Evolutionary conservation across 2,113 vertebrate species (phyloP), one percentile per base, ranked within the genome.

Genomic region (Psettodes erumei): DNA sequence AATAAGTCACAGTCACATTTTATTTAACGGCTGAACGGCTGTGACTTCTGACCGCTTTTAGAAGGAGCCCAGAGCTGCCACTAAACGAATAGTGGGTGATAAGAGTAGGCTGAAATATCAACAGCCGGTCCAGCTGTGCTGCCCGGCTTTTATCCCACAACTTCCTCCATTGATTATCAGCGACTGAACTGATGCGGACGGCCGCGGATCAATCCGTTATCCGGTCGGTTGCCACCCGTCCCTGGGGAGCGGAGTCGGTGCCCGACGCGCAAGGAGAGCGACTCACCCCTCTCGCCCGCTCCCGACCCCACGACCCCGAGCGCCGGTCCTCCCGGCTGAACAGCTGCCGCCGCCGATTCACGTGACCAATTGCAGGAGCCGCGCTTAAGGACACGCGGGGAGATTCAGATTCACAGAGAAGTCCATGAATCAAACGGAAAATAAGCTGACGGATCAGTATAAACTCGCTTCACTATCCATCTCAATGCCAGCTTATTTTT

Each of bases 161-260:
- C 77, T 83, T 84, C 48, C 71, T 48, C 54, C 15, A 86, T 83
- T 53, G 82, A 89, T 86, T 72, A 83, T 82, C 1, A 13, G 13
- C 7, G 1, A 40, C 48, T 18, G 38, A 53, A 67, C 61, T 50
- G 55, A 83, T 74, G 63, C 5, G 21, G 51, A 33, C 5, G 37
- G 37, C 77, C 16, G 7, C 70, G 16, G 75, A 77, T 84, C 85
- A 66, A 86, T 83, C 54, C 2, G 6, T 53, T 59, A 43, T 67
- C 38, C 10, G 3, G 62, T 73, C 68, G 8, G 65, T 71, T 51
- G n/a, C n/a, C n/a, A n/a, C n/a, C 40, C 47, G 47, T 51, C 71
- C 65, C 18, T 8, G 50, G 54, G 77, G 42, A 66, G 51, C 21
- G 1, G n/a, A 38, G 64, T 79, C 73, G 10, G 81, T 86, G 60